These are phyloP conservation scores for Maconellicoccus hirsutus DNA, from an alignment of 1,140 invertebrate species.

Conservation along the genomic window DNA sequence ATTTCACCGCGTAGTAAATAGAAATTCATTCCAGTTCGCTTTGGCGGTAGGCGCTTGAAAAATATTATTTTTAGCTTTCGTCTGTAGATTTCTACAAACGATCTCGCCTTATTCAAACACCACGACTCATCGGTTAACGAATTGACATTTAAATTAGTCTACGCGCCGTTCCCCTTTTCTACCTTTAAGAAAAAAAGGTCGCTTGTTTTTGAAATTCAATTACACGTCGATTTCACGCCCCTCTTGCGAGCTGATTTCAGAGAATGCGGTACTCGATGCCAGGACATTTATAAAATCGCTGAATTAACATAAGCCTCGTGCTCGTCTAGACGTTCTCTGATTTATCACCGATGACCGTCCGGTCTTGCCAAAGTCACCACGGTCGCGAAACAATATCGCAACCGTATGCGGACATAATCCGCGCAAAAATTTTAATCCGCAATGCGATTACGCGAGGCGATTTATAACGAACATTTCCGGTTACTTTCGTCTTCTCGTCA, in stretches of 20 bases:
- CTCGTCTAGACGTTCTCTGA: background rate
- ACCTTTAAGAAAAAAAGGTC: background rate
- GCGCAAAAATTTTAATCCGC: constrained; percentile 1
- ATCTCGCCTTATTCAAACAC: background rate
- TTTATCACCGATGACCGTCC: background rate
- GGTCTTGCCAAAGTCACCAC: background rate
- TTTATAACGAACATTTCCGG: too few relatives aligned
- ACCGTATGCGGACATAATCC: background rate
- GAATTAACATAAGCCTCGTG: background rate
- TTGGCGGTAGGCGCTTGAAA: background rate
- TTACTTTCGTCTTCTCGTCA: too few relatives aligned
- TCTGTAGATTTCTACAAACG: background rate
- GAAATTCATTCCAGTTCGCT: background rate
- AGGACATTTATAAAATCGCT: background rate
- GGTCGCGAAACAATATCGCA: background rate
- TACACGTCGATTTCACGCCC: background rate
- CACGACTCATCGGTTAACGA: background rate
- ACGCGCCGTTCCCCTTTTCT: background rate
- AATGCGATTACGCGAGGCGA: too few relatives aligned
- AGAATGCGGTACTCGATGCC: background rate
- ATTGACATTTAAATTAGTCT: background rate
- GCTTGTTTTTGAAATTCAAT: background rate
- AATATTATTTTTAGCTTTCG: background rate
- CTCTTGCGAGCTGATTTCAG: too few relatives aligned
- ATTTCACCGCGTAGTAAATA: background rate